phyloP scores from a whole-genome alignment of 2,113 vertebrate species.

The Rhodinocichla rosea region DNA sequence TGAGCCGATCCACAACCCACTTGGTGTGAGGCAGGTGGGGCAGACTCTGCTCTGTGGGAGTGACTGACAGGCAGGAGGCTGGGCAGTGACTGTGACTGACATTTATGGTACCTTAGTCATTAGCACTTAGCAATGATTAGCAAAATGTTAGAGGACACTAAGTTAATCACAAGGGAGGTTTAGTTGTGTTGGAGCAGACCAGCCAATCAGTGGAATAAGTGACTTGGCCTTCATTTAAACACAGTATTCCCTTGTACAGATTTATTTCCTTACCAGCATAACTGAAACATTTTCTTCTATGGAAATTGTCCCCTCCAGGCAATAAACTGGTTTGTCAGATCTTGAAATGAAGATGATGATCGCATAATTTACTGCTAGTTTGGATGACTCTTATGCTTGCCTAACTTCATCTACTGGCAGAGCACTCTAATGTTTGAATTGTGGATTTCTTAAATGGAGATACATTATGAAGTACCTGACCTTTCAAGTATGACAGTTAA shows the following conservation, averaged over 20 bases:
- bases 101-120: conserved; percentile 67
- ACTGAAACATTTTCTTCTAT: neutral
- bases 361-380: neutral
- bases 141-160: conserved; percentile 70
- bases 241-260: conserved; percentile 30
- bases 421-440: neutral
- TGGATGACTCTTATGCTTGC: conserved; percentile 19
- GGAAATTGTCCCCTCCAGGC: neutral
- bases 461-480: conserved; percentile 8
- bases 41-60: neutral
- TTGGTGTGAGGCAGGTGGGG: conserved; percentile 78
- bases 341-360: conserved; percentile 1
- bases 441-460: neutral
- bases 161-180: conserved; percentile 3
- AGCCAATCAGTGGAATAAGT: conserved; percentile 3
- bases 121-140: conserved; percentile 69
- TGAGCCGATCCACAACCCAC: conserved; percentile 92
- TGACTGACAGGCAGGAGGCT: conserved; percentile 46
- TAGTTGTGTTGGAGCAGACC: neutral
- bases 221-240: conserved; percentile 21
- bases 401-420: neutral
- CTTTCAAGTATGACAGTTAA: conserved; percentile 36
- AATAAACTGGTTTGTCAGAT: conserved; percentile 24
- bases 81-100: conserved; percentile 47
- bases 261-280: neutral